A percentile compares a stretch with the other conserved stretches of the same genome.
phyloP scores from a whole-genome alignment of 2,113 vertebrate species.

The Pterocles orientalis region DNA sequence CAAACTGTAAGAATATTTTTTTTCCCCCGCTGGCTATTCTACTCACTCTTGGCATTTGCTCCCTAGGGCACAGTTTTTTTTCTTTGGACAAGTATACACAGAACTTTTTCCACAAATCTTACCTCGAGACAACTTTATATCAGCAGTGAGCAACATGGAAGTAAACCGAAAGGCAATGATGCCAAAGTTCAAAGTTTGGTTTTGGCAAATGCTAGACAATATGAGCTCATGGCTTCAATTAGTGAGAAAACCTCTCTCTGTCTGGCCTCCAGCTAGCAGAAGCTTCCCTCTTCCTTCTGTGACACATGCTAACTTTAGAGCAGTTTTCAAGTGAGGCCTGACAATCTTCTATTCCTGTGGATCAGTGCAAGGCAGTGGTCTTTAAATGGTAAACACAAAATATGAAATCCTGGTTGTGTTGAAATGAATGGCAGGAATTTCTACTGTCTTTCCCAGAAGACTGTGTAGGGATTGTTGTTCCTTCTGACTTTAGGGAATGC shows the following conservation, averaged over 20 bases:
- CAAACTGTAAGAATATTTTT: not conserved
- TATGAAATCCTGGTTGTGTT: not conserved
- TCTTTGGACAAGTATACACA: not conserved
- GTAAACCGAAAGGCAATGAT: not conserved
- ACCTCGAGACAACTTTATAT: not conserved
- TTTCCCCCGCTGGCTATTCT: not conserved
- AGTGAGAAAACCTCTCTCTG: not conserved
- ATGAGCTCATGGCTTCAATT: not conserved
- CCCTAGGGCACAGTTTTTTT: not conserved
- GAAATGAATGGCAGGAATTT: not conserved
- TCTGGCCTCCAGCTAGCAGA: not conserved
- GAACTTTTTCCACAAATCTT: not conserved
- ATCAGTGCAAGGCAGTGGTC: not conserved
- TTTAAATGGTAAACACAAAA: not conserved
- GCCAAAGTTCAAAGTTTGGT: not conserved
- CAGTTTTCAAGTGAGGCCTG: not conserved
- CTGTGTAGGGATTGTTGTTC: not conserved
- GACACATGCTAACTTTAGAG: fast-evolving
- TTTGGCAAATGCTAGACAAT: not conserved
- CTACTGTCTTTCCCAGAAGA: not conserved
- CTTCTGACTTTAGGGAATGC: constrained; percentile 2
- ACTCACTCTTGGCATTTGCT: not conserved
- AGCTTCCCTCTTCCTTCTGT: not conserved
- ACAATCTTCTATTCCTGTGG: not conserved
- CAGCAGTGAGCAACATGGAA: not conserved